phyloP scores from a whole-genome alignment of 2,797 vertebrate species.

The Pangasius macronema region DNA sequence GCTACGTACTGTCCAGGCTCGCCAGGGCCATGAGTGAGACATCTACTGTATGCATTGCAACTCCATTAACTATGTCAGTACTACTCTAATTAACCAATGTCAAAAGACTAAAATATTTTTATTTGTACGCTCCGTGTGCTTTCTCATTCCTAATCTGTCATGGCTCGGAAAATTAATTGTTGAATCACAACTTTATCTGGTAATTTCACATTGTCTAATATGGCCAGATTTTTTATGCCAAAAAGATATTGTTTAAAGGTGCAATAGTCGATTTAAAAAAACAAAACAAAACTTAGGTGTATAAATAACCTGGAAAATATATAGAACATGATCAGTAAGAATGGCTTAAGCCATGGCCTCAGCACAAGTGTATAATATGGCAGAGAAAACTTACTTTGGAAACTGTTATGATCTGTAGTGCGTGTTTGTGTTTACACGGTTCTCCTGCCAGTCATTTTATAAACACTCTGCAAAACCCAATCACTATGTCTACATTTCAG shows the following conservation, averaged over 20 bases:
- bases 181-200: neutral
- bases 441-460: neutral
- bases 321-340: neutral
- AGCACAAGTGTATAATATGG: neutral
- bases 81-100: neutral
- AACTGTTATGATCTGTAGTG: neutral
- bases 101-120: neutral
- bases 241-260: neutral
- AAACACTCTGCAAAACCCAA: neutral
- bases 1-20: slow-evolving; percentile 62
- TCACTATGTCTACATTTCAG: neutral
- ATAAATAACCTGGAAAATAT: neutral
- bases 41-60: neutral
- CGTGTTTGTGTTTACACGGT: neutral
- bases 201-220: neutral
- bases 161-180: neutral
- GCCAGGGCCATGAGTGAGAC: slow-evolving; percentile 32
- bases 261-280: neutral
- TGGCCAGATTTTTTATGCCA: neutral
- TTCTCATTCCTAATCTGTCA: neutral
- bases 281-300: neutral
- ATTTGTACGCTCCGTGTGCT: neutral
- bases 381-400: neutral
- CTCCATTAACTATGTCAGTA: neutral
- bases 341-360: neutral